phyloP scores from a whole-genome alignment of 2,888 invertebrate species.

The Apocheima hispidaria region DNA sequence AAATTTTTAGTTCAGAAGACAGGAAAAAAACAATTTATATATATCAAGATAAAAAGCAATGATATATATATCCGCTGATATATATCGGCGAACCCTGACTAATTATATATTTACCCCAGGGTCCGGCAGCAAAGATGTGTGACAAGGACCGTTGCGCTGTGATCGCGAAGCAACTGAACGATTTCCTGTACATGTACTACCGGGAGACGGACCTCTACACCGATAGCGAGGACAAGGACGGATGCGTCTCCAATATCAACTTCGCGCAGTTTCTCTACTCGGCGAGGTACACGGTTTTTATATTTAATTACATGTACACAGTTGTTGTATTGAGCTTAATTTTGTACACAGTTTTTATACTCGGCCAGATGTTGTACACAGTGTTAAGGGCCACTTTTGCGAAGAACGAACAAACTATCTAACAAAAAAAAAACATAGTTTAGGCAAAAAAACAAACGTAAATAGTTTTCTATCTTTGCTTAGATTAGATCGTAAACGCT shows the following conservation, averaged over 20 bases:
- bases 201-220: slow-evolving; percentile 92
- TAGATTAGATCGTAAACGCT: too few species aligned
- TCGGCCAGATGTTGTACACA: background rate
- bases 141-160: slow-evolving; percentile 94
- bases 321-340: background rate
- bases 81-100: too few species aligned
- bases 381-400: too few species aligned
- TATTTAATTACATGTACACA: background rate
- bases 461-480: too few species aligned
- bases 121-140: slow-evolving; percentile 89
- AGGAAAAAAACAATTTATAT: too few species aligned
- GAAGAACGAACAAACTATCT: too few species aligned
- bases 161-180: slow-evolving; percentile 93
- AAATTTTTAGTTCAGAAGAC: too few species aligned
- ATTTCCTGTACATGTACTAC: slow-evolving; percentile 94
- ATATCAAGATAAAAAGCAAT: too few species aligned
- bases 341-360: background rate
- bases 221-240: slow-evolving; percentile 89
- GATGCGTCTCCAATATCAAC: slow-evolving; percentile 78
- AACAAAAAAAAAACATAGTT: too few species aligned
- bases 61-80: too few species aligned
- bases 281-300: background rate
- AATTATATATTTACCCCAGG: slow-evolving; percentile 67
- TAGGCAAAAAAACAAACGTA: too few species aligned
- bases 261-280: slow-evolving; percentile 81